Evolutionary conservation across 1,140 invertebrate genomes (phyloP).

Genomic region (Sitophilus oryzae): DNA sequence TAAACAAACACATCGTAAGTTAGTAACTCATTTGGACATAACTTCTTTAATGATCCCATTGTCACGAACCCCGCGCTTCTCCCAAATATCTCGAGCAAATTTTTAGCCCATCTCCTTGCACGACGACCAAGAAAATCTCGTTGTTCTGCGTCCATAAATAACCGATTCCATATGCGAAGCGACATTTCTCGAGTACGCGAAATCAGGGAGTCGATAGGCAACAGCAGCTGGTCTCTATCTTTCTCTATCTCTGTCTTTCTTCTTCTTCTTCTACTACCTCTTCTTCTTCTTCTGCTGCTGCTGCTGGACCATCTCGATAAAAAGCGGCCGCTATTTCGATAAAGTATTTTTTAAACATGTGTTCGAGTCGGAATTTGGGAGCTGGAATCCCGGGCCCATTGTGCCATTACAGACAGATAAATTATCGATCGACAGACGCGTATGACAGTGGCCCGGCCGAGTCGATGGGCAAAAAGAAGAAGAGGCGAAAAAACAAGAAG

Average conservation of each 20-base stretch:
- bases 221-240: no score
- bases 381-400: conserved; percentile 41
- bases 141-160: conserved; percentile 9
- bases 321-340: conserved; percentile 41
- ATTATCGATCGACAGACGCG: conserved; percentile 43
- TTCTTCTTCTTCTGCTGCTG: conserved; percentile 22
- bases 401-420: conserved; percentile 44
- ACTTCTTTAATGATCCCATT: no score
- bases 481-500: background rate
- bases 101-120: no score
- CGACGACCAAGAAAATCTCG: background rate
- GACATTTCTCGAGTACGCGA: conserved; percentile 24
- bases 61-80: no score
- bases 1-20: no score
- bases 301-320: conserved; percentile 35
- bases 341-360: conserved; percentile 45
- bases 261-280: no score
- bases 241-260: no score
- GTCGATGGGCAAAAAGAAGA: background rate
- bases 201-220: conserved; percentile 32
- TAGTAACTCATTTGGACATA: no score
- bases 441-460: conserved; percentile 40
- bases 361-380: conserved; percentile 42
- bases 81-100: no score
- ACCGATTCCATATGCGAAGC: conserved; percentile 14